Base-by-base conservation (phyloP, 2,113 vertebrate species). In the Pygoscelis adeliae region DNA sequence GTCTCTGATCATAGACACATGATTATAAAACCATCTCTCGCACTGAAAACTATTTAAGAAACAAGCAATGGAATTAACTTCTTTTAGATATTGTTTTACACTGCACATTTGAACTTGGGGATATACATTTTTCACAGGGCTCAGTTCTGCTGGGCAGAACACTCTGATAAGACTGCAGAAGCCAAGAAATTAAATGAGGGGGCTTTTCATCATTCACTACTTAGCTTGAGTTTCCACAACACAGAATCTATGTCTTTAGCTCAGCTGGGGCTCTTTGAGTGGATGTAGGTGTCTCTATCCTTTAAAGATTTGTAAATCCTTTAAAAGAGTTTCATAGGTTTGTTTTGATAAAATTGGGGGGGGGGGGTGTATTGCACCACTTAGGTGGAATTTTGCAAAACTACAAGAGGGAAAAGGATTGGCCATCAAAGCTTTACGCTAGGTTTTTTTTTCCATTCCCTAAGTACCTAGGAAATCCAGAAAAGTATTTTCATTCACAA, bases 1-100 rank as follows among this genome's bases (percentile, higher is more conserved):
- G 83, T 94, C 95, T 98, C 94, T 97, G 95, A 97, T 98, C 91
- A 95, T 84, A 95, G 87, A 96, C 73, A 89, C 84, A 79, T 96
- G 92, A 98, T 98, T 97, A 93, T 91, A 97, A 97, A 97, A 98
- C 93, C 97, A 97, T 97, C 53, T 93, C 93, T 92, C 40, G 83
- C 92, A 85, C 94, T 96, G 91, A 94, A 97, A 97, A 96, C 56
- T 92, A 95, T 95, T 97, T 96, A 96, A 97, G 95, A 95, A 98
- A 89, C 81, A 96, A 96, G 91, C 63, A 34, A 55, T 80, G 69
- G 79, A 96, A 93, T 92, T 96, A 96, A 90, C 40, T 81, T 95
- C 70, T 98, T 95, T 96, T 92, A 94, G 84, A 87, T 96, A 90
- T 89, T 77, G 50, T 96, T 97, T 97, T 83, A 96, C 96, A 87